These are phyloP conservation scores for Philopotamus ludificatus DNA, from an alignment of 1,140 invertebrate species.

Conservation along the genomic window DNA sequence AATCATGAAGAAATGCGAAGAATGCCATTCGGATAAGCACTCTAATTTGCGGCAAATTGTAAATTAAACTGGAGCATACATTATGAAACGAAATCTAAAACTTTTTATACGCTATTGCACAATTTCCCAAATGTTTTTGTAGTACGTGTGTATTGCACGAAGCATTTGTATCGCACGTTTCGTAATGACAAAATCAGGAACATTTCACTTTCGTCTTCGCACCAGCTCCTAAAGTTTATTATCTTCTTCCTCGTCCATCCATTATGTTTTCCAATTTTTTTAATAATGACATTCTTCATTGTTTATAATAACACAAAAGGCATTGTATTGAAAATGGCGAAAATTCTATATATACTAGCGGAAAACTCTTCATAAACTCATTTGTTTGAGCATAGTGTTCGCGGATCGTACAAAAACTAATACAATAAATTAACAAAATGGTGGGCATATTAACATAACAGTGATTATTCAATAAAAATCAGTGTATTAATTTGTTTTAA, in stretches of 20 bases:
- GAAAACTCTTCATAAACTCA: conserved; percentile 30
- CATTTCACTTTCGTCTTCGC: conserved; percentile 32
- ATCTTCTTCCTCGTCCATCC: conserved; percentile 28
- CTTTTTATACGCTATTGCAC: too few species aligned
- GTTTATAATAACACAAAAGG: conserved; percentile 41
- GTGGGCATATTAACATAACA: neutral
- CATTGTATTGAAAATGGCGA: conserved; percentile 26
- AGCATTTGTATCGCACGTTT: conserved; percentile 5
- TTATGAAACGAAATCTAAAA: too few species aligned
- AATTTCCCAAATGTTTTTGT: conserved; percentile 8
- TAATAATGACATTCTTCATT: conserved; percentile 38
- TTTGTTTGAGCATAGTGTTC: conserved; percentile 20
- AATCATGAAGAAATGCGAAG: too few species aligned
- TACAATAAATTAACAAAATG: neutral
- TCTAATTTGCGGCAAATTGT: too few species aligned
- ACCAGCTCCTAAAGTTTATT: neutral
- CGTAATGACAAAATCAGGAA: conserved; percentile 4
- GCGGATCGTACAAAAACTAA: neutral
- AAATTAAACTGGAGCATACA: too few species aligned
- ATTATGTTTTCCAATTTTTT: too few species aligned
- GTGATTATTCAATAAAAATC: neutral
- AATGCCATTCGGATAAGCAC: too few species aligned
- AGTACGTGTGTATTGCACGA: conserved; percentile 8
- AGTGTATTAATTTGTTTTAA: neutral
- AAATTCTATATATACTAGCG: conserved; percentile 37